Percentiles rank a stretch among this genome's conserved stretches.
phyloP scores from a whole-genome alignment of 2,888 invertebrate genomes.

The Danaus chrysippus region DNA sequence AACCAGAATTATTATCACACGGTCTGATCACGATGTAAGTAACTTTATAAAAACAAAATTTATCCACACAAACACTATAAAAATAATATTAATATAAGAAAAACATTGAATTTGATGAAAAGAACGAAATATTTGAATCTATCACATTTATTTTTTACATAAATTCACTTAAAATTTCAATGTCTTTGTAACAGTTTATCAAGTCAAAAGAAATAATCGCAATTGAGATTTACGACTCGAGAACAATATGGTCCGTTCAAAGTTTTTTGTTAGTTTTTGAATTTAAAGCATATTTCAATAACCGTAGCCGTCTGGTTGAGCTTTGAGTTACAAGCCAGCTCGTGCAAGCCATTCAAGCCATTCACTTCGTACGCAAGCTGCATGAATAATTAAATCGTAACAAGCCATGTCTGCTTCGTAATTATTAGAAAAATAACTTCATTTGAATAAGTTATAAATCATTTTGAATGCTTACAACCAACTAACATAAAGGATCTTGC shows the following conservation, averaged over 20 bases:
- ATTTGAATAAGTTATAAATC: background rate
- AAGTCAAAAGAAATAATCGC: background rate
- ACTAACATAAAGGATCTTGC: background rate
- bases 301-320: background rate
- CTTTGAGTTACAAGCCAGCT: background rate
- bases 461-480: background rate
- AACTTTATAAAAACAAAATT: background rate
- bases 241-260: background rate
- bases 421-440: background rate
- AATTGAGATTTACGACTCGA: background rate
- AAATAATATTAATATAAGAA: no score
- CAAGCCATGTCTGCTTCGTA: background rate
- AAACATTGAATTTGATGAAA: no score
- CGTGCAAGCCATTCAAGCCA: constrained; percentile 23
- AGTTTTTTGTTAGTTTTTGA: background rate
- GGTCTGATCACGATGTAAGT: background rate
- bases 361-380: constrained; percentile 20
- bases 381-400: constrained; percentile 12
- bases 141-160: background rate
- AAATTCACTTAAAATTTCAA: no score
- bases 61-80: background rate
- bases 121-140: no score
- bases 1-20: background rate
- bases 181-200: no score
- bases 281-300: background rate